A percentile compares a stretch with the other conserved stretches of the same genome.
phyloP scores from a whole-genome alignment of 2,113 vertebrate species.

The Pelodiscus sinensis region DNA sequence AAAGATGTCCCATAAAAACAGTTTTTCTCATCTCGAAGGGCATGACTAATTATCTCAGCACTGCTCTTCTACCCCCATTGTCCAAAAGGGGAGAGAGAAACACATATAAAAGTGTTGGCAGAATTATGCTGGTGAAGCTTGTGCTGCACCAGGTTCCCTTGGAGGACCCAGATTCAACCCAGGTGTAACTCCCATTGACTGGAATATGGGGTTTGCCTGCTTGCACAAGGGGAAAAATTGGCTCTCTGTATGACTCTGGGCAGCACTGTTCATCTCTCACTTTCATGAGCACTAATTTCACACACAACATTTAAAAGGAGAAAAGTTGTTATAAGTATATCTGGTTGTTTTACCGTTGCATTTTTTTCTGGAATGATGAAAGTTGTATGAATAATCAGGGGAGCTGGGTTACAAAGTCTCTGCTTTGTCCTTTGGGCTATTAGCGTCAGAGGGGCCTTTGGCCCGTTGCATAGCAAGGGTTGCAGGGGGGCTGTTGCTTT shows the following conservation, averaged over 20 bases:
- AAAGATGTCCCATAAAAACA: background rate
- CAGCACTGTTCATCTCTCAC: background rate
- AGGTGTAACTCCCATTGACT: background rate
- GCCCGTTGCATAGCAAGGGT: background rate
- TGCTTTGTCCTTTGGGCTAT: background rate
- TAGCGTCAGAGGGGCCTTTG: background rate
- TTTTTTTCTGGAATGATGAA: constrained; percentile 16
- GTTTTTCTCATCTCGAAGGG: background rate
- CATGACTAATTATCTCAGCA: accelerated
- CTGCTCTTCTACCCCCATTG: background rate
- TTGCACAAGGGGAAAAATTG: background rate
- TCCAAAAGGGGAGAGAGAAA: background rate
- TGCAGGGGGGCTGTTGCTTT: constrained; percentile 7
- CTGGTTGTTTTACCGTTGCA: background rate
- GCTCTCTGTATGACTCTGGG: background rate
- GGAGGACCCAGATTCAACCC: background rate
- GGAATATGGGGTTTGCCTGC: background rate
- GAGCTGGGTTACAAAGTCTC: background rate
- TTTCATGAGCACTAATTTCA: background rate
- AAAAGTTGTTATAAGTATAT: accelerated
- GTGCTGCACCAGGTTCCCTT: background rate
- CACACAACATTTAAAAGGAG: background rate
- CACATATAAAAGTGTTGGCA: background rate
- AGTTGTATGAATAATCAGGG: background rate
- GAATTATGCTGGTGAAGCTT: background rate